phyloP scores from a whole-genome alignment of 2,888 invertebrate genomes.

The Leucoma salicis region DNA sequence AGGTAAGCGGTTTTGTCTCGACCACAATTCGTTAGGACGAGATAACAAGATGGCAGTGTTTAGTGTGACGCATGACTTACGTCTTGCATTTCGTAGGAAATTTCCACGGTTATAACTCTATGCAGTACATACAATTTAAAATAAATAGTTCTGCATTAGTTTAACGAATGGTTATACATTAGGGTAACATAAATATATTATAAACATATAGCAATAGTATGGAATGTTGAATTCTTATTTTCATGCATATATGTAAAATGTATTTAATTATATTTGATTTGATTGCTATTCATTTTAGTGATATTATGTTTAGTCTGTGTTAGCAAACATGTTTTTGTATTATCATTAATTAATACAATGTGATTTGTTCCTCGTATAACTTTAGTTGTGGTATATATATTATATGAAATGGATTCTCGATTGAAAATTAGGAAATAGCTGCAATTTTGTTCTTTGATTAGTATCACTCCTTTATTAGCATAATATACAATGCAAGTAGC shows the following conservation, averaged over 20 bases:
- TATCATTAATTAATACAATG: constrained; percentile 50
- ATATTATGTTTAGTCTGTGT: constrained; percentile 67
- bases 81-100: constrained; percentile 53
- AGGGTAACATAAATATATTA: constrained; percentile 45
- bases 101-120: constrained; percentile 34
- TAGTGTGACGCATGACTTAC: constrained; percentile 28
- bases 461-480: constrained; percentile 34
- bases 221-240: constrained; percentile 63
- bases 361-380: constrained; percentile 72
- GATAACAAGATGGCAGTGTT: constrained; percentile 30
- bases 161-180: constrained; percentile 62
- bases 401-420: constrained; percentile 60
- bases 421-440: constrained; percentile 24
- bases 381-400: constrained; percentile 43
- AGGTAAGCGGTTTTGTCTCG: constrained; percentile 32
- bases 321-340: constrained; percentile 57
- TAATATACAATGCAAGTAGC: constrained; percentile 18
- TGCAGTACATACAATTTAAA: constrained; percentile 50
- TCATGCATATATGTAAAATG: constrained; percentile 59
- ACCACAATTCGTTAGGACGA: constrained; percentile 27
- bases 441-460: constrained; percentile 25
- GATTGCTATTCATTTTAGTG: constrained; percentile 66
- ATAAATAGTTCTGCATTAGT: constrained; percentile 60
- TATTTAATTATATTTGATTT: constrained; percentile 57
- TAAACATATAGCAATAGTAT: constrained; percentile 49